phyloP scores from a whole-genome alignment of 2,888 invertebrate genomes.

The Eurytoma californica region DNA sequence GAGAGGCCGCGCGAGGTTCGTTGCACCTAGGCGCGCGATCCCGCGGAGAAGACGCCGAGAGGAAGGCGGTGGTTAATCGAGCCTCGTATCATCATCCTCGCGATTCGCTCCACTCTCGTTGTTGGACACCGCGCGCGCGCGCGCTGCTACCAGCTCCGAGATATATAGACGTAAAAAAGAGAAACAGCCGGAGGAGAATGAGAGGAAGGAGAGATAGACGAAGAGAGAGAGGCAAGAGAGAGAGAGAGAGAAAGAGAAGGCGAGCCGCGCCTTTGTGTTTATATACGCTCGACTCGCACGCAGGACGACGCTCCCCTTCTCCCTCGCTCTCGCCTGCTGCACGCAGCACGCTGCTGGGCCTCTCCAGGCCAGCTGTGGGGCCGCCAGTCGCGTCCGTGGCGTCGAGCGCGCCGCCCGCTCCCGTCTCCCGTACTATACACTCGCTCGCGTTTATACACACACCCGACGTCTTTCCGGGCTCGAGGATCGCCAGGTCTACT shows the following conservation, averaged over 20 bases:
- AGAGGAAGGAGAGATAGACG: neutral
- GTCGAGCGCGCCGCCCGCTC: constrained; percentile 70
- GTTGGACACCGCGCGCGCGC: neutral
- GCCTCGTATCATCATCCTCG: no score
- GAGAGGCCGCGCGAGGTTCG: constrained; percentile 37
- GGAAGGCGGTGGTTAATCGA: no score
- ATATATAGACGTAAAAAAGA: neutral
- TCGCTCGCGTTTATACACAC: neutral
- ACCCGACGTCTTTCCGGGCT: neutral
- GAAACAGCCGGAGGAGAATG: neutral
- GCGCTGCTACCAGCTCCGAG: neutral
- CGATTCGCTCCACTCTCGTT: no score
- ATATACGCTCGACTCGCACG: constrained; percentile 36
- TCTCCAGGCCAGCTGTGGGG: constrained; percentile 63
- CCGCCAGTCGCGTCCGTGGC: constrained; percentile 70
- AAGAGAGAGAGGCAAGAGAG: constrained; percentile 11
- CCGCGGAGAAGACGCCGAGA: no score
- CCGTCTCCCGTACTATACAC: constrained; percentile 51
- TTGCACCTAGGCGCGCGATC: constrained; percentile 30
- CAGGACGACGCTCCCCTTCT: constrained; percentile 35
- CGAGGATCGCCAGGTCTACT: no score
- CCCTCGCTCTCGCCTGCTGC: neutral
- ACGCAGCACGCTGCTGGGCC: neutral
- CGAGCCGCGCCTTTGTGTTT: constrained; percentile 52
- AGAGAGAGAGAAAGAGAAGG: neutral